Evolutionary conservation across 1,140 invertebrate species (phyloP).

Genomic region (Steinernema khuongi): DNA sequence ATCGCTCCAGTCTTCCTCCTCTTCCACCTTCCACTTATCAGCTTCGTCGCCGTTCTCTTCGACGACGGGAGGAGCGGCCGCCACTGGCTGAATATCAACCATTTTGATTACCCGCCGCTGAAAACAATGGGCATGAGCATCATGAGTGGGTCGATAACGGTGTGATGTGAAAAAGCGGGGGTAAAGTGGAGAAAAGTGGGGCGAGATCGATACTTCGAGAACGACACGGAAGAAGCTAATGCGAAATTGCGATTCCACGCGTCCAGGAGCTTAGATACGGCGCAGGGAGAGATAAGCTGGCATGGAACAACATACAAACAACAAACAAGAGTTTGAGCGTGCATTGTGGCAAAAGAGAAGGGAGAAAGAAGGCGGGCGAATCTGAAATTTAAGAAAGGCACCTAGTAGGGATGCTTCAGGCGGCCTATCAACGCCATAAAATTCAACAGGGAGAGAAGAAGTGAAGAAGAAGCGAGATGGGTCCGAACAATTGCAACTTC

Average conservation of each 20-base stretch:
- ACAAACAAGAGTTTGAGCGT: slow-evolving; percentile 14
- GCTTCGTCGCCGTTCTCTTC: background rate
- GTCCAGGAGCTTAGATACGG: too few species aligned
- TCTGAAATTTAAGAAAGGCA: too few species aligned
- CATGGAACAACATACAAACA: background rate
- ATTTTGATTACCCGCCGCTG: slow-evolving; percentile 5
- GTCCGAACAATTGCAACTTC: too few species aligned
- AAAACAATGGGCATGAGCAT: background rate
- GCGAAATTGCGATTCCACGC: too few species aligned
- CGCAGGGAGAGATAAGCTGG: too few species aligned
- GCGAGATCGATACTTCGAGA: slow-evolving; percentile 1
- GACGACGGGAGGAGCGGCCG: background rate
- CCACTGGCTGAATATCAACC: slow-evolving; percentile 2
- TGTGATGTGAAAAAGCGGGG: background rate
- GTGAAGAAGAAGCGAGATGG: too few species aligned
- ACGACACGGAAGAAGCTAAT: too few species aligned
- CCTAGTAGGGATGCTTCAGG: too few species aligned
- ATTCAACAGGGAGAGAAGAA: too few species aligned
- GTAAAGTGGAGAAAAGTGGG: background rate
- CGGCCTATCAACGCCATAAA: too few species aligned
- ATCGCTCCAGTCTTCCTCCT: slow-evolving; percentile 43
- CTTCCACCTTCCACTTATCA: slow-evolving; percentile 9
- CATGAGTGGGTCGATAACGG: background rate
- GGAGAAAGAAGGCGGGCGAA: slow-evolving; percentile 3
- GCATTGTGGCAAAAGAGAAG: background rate